Base-by-base conservation (phyloP, 2,113 vertebrate species). In the Tachuris rubrigastra region DNA sequence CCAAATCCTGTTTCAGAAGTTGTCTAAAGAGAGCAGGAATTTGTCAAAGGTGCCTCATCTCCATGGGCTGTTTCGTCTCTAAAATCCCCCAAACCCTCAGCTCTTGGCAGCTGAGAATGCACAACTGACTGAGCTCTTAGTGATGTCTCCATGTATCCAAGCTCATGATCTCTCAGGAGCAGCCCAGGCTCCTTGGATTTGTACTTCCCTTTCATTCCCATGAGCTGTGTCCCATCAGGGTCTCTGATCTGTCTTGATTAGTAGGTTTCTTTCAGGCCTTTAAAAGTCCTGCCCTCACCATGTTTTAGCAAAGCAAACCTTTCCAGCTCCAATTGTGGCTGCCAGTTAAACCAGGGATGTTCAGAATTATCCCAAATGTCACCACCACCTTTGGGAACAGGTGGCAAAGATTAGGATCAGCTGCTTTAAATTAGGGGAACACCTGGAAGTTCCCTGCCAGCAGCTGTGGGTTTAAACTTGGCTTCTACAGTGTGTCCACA, bases 131-230 rank as follows among this genome's bases (percentile, higher is more conserved):
- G 65, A 69, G 59, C 50, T 50, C 49, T 12, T 20, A 1, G 15
- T 31, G 12, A 20, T 5, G n/a, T 3, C 8, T 41, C 44, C 5
- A 0, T 4, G 27, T 8, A 22, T 30, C 41, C 33, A 27, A 15
- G n/a, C 52, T 67, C 15, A 2, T 16, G 5, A 18, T 53, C 77
- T 55, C 78, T 30, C 4, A 0, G 31, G 22, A 15, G 39, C 56
- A 66, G 90, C 68, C 39, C 10, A 5, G 9, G 18, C 39, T 56
- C 52, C 63, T 58, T 53, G 49, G 23, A 37, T 69, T 87, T 56
- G 7, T 9, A 12, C 20, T 56, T 39, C n/a, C 27, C 4, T 41
- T 23, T 37, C 44, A 18, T 30, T 50, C 28, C 9, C 10, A 3
- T 0, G 16, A 56, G 74, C 67, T 27, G n/a, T 72, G 66, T 41